Conservation (phyloP, 2,113 vertebrate genomes). For the Cryptomyrus ogoouensis region DNA sequence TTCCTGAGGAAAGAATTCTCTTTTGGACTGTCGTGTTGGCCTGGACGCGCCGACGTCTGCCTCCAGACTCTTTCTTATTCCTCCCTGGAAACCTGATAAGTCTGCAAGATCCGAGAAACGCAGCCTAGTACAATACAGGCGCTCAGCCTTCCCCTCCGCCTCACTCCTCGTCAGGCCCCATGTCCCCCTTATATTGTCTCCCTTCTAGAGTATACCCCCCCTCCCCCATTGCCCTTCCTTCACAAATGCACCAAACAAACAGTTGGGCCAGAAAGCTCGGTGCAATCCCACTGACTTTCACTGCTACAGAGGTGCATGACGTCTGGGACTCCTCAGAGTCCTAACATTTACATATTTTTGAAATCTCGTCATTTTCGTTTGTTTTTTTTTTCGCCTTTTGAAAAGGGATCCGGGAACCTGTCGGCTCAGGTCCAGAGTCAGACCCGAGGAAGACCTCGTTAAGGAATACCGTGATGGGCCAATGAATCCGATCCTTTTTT, state of each 20-base stretch:
- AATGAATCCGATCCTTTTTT: conserved; percentile 21
- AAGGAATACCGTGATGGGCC: conserved; percentile 10
- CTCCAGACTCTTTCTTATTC: conserved; percentile 43
- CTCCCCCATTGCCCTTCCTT: conserved; percentile 20
- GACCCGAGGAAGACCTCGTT: conserved; percentile 32
- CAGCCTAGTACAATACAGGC: conserved; percentile 37
- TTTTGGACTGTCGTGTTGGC: conserved; percentile 34
- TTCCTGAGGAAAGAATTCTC: conserved; percentile 42
- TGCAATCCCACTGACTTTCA: conserved; percentile 14
- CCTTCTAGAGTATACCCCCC: not conserved
- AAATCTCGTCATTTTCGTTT: conserved; percentile 31
- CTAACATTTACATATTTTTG: conserved; percentile 35
- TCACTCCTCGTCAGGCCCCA: conserved; percentile 19
- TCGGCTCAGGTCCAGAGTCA: conserved; percentile 22
- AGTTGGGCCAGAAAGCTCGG: conserved; percentile 19
- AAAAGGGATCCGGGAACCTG: conserved; percentile 18
- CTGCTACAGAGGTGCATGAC: conserved; percentile 17
- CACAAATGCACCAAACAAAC: not conserved
- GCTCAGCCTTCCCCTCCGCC: conserved; percentile 23
- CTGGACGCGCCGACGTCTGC: conserved; percentile 35
- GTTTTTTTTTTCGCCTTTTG: conserved; percentile 5
- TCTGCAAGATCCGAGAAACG: conserved; percentile 35
- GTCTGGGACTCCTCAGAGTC: conserved; percentile 26
- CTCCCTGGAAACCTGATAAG: conserved; percentile 36
- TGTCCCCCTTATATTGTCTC: conserved; percentile 21